phyloP scores from a whole-genome alignment of 2,797 vertebrate genomes.

The Sebastolobus altivelis region DNA sequence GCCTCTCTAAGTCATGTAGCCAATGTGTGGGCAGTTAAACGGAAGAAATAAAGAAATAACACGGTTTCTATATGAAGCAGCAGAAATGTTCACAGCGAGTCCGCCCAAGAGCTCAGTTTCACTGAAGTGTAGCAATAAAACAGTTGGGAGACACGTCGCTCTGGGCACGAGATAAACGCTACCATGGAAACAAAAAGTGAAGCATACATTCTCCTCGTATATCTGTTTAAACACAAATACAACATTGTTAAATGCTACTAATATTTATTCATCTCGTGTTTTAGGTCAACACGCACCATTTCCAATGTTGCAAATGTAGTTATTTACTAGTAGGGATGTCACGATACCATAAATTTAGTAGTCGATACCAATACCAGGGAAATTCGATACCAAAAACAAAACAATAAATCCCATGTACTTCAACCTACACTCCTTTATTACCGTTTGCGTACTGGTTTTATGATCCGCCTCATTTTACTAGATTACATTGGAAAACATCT shows the following conservation, averaged over 20 bases:
- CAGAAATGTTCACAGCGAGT: conserved; percentile 23
- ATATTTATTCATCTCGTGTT: not conserved
- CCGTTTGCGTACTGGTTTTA: too few species aligned
- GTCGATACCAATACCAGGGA: too few species aligned
- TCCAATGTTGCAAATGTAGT: not conserved
- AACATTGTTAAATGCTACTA: not conserved
- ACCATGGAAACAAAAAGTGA: not conserved
- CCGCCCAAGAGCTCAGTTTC: conserved; percentile 5
- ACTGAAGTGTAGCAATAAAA: conserved; percentile 16
- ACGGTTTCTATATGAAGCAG: conserved; percentile 43
- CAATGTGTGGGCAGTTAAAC: conserved; percentile 52
- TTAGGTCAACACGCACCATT: not conserved
- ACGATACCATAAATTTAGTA: too few species aligned
- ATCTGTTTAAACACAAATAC: not conserved
- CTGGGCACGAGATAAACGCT: not conserved
- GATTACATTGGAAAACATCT: not conserved
- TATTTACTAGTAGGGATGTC: not conserved
- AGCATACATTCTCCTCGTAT: not conserved
- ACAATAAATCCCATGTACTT: too few species aligned
- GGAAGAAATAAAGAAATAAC: conserved; percentile 33
- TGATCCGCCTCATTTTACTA: not conserved
- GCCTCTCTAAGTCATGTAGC: conserved; percentile 49
- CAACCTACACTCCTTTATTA: too few species aligned
- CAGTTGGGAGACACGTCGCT: not conserved
- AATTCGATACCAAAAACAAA: too few species aligned